Percentiles rank a stretch among this genome's conserved stretches.
Conservation (phyloP, 2,797 vertebrate genomes). For the Artibeus jamaicensis region DNA sequence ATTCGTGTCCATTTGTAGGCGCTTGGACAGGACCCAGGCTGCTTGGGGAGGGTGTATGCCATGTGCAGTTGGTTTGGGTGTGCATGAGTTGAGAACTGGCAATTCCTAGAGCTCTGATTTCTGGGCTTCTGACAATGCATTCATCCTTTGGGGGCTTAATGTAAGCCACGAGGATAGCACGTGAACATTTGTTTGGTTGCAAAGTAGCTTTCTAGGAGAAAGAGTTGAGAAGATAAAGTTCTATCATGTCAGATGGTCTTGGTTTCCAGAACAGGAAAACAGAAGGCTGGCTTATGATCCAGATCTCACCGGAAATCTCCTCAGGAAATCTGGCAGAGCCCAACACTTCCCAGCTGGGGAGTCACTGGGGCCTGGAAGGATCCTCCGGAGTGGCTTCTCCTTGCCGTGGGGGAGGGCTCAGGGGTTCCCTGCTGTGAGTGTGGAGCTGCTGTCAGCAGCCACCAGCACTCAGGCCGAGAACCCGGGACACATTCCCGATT, state of each 20-base stretch:
- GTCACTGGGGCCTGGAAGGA: background rate
- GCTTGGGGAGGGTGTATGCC: fast-evolving
- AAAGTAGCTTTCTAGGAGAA: background rate
- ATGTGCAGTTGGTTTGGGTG: fast-evolving
- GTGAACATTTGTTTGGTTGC: background rate
- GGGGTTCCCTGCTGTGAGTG: background rate
- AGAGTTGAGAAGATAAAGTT: background rate
- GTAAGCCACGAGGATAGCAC: background rate
- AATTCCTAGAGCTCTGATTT: background rate
- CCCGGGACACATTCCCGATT: no score
- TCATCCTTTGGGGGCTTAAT: background rate
- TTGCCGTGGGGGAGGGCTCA: fast-evolving
- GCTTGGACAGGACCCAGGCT: fast-evolving
- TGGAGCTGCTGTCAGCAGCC: fast-evolving
- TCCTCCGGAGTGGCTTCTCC: background rate
- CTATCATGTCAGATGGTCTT: background rate
- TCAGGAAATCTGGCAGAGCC: background rate
- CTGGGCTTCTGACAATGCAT: background rate
- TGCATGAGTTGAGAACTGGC: background rate
- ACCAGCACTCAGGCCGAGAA: background rate
- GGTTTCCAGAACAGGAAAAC: background rate
- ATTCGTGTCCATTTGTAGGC: fast-evolving
- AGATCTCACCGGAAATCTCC: background rate
- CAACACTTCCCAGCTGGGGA: background rate
- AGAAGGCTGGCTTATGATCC: background rate